Conservation (phyloP, 2,888 invertebrate species). For the Chrysopilus asiliformis region DNA sequence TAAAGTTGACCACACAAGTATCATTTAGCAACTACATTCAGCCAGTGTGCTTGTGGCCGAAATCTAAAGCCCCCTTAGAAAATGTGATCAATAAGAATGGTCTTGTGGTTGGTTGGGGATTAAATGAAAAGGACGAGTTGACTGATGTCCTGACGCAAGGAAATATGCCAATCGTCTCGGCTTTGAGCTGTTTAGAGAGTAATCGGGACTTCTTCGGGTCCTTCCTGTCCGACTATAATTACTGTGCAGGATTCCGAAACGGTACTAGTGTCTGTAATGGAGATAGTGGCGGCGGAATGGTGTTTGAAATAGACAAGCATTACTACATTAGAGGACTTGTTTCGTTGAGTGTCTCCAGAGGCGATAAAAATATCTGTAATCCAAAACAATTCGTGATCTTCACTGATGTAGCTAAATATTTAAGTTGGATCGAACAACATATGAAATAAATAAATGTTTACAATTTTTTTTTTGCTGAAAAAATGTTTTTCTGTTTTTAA, state of each 20-base stretch:
- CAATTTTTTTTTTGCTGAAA: too few species aligned
- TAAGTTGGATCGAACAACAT: slow-evolving; percentile 23
- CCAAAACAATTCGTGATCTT: slow-evolving; percentile 36
- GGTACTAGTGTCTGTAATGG: slow-evolving; percentile 39
- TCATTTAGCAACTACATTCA: slow-evolving; percentile 28
- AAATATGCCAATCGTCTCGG: slow-evolving; percentile 26
- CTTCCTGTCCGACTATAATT: slow-evolving; percentile 9
- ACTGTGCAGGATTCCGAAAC: slow-evolving; percentile 15
- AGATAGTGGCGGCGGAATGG: slow-evolving; percentile 40
- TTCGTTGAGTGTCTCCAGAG: slow-evolving; percentile 11
- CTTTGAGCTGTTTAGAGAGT: slow-evolving; percentile 22
- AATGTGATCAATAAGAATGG: slow-evolving; percentile 12
- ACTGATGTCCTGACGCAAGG: slow-evolving; percentile 22
- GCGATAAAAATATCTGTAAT: slow-evolving; percentile 32
- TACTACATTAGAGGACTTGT: slow-evolving; percentile 15
- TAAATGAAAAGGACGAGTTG: slow-evolving; percentile 24
- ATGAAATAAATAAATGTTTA: neutral
- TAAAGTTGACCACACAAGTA: slow-evolving; percentile 27
- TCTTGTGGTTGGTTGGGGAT: slow-evolving; percentile 33
- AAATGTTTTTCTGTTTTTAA: too few species aligned
- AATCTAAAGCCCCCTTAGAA: slow-evolving; percentile 11
- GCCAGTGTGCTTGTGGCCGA: slow-evolving; percentile 32
- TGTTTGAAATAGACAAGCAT: slow-evolving; percentile 19
- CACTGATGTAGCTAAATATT: slow-evolving; percentile 32
- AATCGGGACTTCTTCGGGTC: slow-evolving; percentile 12